These are phyloP conservation scores for Drosophila recens DNA, from an alignment of 2,888 invertebrate genomes.

Conservation along the genomic window DNA sequence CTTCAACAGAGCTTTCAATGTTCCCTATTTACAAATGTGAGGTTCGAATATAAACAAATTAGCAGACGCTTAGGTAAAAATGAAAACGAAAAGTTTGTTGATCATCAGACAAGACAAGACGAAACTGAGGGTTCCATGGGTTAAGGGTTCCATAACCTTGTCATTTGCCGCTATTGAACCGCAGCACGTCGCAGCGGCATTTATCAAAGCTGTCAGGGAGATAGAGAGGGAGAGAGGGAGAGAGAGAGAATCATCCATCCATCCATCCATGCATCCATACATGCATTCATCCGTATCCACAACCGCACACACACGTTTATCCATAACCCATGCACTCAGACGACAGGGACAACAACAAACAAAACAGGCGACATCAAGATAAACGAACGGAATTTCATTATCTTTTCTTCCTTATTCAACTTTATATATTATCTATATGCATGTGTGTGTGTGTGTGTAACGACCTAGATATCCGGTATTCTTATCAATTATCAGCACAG, in stretches of 20 bases:
- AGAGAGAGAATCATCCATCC: background rate
- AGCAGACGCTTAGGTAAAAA: slow-evolving; percentile 7
- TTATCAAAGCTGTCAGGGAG: slow-evolving; percentile 50
- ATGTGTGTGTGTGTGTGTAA: slow-evolving; percentile 3
- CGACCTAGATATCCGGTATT: slow-evolving; percentile 47
- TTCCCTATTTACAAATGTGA: slow-evolving; percentile 9
- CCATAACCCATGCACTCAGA: slow-evolving; percentile 26
- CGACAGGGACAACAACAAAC: slow-evolving; percentile 24
- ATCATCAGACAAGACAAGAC: background rate
- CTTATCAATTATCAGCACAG: slow-evolving; percentile 46
- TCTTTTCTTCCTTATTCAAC: slow-evolving; percentile 8
- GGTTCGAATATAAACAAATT: slow-evolving; percentile 10
- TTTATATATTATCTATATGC: background rate
- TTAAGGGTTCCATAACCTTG: slow-evolving; percentile 21
- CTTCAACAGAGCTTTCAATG: slow-evolving; percentile 18
- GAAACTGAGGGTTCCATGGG: background rate
- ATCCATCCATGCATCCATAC: slow-evolving; percentile 25
- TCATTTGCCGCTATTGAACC: slow-evolving; percentile 50
- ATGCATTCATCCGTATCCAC: slow-evolving; percentile 18
- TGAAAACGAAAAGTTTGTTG: background rate
- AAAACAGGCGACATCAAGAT: slow-evolving; percentile 38
- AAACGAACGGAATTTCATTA: slow-evolving; percentile 54
- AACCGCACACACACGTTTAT: background rate
- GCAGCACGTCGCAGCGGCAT: slow-evolving; percentile 50
- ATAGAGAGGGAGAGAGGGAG: background rate